Evolutionary conservation across 1,140 invertebrate species (phyloP).

Genomic region (Orchestia grillus): DNA sequence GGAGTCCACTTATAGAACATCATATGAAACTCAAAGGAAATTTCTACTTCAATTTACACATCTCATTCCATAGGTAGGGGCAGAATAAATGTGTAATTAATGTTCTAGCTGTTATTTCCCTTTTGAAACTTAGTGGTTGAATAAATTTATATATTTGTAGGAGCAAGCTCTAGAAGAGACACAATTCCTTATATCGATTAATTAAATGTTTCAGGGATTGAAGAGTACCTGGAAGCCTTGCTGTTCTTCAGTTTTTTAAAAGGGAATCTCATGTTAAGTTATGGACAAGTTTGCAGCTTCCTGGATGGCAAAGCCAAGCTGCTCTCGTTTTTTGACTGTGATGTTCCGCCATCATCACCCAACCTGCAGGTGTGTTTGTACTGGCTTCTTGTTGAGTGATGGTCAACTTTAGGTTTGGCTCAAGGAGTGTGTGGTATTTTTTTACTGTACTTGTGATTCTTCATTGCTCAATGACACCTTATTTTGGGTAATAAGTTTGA

Average conservation of each 20-base stretch:
- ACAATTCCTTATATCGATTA: not conserved
- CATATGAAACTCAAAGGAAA: too few species aligned
- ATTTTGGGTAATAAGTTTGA: too few species aligned
- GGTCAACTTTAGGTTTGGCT: not conserved
- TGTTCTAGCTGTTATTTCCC: too few species aligned
- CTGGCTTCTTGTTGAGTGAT: not conserved
- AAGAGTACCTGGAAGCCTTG: not conserved
- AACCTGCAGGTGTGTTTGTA: not conserved
- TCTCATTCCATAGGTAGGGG: too few species aligned
- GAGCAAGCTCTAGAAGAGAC: too few species aligned
- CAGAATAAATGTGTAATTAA: too few species aligned
- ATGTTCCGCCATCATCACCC: not conserved
- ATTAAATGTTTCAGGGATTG: not conserved
- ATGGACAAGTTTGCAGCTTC: not conserved
- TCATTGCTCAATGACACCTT: too few species aligned
- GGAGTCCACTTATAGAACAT: too few species aligned
- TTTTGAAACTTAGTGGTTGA: too few species aligned
- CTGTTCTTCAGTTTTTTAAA: constrained; percentile 34
- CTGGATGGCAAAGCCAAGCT: not conserved
- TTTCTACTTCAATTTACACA: too few species aligned
- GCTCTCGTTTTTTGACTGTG: not conserved
- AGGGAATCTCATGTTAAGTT: constrained; percentile 16
- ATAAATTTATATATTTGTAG: too few species aligned
- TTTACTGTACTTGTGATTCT: too few species aligned
- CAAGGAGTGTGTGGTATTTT: not conserved